phyloP scores from a whole-genome alignment of 2,113 vertebrate genomes.

The Urocynchramus pylzowi region DNA sequence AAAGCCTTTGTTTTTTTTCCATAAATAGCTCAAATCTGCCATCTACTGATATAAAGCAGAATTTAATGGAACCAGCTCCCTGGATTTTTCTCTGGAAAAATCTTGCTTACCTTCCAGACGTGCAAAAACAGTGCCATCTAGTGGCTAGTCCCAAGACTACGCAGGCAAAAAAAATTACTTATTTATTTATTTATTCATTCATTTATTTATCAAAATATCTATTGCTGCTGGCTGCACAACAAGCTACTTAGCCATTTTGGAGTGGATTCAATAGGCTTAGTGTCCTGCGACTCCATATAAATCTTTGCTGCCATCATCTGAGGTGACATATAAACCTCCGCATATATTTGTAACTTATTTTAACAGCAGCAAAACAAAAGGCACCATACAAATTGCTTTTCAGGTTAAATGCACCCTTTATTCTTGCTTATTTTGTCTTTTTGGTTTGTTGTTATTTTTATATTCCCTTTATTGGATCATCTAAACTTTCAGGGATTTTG shows the following conservation, averaged over 20 bases:
- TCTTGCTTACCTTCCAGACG: background rate
- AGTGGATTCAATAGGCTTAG: conserved; percentile 20
- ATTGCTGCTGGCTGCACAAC: conserved; percentile 16
- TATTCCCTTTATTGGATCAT: background rate
- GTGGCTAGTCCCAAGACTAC: conserved; percentile 1
- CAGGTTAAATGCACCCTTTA: background rate
- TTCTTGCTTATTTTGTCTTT: background rate
- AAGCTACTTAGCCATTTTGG: conserved; percentile 31
- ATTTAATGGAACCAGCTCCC: background rate
- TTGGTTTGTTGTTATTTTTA: background rate
- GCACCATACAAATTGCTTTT: background rate
- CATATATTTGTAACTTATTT: background rate
- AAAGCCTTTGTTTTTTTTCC: background rate
- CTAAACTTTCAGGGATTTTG: background rate
- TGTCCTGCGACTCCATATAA: background rate
- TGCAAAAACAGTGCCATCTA: conserved; percentile 73
- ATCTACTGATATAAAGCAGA: conserved; percentile 56
- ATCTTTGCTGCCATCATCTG: background rate
- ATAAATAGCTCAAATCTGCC: conserved; percentile 74
- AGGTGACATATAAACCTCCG: background rate
- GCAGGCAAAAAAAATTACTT: rapidly evolving
- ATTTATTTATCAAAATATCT: conserved; percentile 15
- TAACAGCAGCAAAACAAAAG: background rate
- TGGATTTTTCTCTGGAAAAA: background rate
- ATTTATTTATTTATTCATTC: too few species aligned